Conservation (phyloP, 2,888 invertebrate genomes). For the Pseudanteris insignis region DNA sequence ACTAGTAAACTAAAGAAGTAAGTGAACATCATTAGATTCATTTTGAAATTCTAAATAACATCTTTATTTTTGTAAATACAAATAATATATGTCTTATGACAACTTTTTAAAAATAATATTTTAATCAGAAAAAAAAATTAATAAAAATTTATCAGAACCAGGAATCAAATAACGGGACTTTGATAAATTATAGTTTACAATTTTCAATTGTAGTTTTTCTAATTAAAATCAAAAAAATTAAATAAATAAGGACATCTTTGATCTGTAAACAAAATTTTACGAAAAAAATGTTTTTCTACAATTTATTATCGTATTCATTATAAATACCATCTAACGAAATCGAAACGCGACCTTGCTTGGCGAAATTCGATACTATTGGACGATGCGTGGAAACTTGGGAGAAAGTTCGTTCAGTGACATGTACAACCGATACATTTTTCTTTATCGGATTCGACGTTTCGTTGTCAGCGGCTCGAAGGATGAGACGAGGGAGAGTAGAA, state of each 20-base stretch:
- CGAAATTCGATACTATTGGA: conserved; percentile 33
- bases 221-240: too few relatives aligned
- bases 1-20: neutral
- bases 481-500: conserved; percentile 8
- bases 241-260: too few relatives aligned
- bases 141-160: too few relatives aligned
- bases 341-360: conserved; percentile 44
- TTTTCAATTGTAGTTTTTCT: too few relatives aligned
- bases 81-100: too few relatives aligned
- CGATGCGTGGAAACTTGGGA: conserved; percentile 32
- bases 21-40: neutral
- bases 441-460: conserved; percentile 39
- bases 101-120: too few relatives aligned
- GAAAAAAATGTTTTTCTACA: too few relatives aligned
- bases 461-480: conserved; percentile 26
- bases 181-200: too few relatives aligned
- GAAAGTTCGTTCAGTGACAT: conserved; percentile 39
- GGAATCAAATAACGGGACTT: too few relatives aligned
- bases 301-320: too few relatives aligned
- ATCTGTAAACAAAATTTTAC: too few relatives aligned
- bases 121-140: too few relatives aligned
- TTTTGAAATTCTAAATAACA: neutral
- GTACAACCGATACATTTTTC: conserved; percentile 37
- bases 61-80: neutral
- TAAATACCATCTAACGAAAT: conserved; percentile 38